Percentiles rank a stretch among this genome's conserved stretches.
Evolutionary conservation across 1,140 invertebrate genomes (phyloP).

Genomic region (Lucilia sericata): DNA sequence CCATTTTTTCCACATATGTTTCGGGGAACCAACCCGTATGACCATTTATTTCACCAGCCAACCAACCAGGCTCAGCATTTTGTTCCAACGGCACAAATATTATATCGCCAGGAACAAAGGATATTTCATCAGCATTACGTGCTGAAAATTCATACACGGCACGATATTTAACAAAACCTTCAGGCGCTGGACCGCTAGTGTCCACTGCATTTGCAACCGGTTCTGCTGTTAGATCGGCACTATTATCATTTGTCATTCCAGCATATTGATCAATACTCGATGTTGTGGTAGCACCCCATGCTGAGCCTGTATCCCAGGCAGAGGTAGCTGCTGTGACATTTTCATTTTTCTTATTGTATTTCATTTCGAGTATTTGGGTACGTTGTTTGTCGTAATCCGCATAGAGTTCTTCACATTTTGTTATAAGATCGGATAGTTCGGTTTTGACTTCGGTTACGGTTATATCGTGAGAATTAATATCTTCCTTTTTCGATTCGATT

Average conservation of each 20-base stretch:
- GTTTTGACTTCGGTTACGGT: slow-evolving; percentile 79
- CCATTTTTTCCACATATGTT: slow-evolving; percentile 91
- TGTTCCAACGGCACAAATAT: slow-evolving; percentile 89
- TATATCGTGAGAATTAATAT: slow-evolving; percentile 86
- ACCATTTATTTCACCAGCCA: slow-evolving; percentile 87
- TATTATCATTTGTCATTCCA: slow-evolving; percentile 53
- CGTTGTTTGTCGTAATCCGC: slow-evolving; percentile 72
- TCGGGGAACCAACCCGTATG: slow-evolving; percentile 98
- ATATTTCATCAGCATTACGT: slow-evolving; percentile 92
- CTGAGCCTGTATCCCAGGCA: slow-evolving; percentile 65
- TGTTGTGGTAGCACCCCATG: slow-evolving; percentile 69
- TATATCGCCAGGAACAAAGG: slow-evolving; percentile 93
- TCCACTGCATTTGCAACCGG: slow-evolving; percentile 53
- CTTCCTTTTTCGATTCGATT: slow-evolving; percentile 81
- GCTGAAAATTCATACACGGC: slow-evolving; percentile 95
- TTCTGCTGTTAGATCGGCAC: slow-evolving; percentile 43
- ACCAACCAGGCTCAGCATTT: slow-evolving; percentile 96
- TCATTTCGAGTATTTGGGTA: slow-evolving; percentile 71
- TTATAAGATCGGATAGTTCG: slow-evolving; percentile 68
- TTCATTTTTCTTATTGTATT: slow-evolving; percentile 68
- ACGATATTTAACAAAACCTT: slow-evolving; percentile 80
- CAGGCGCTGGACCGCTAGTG: slow-evolving; percentile 61
- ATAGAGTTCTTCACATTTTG: slow-evolving; percentile 74
- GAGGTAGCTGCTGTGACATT: slow-evolving; percentile 59
- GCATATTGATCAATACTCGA: slow-evolving; percentile 55